A percentile compares a stretch with the other conserved stretches of the same genome.
Evolutionary conservation across 2,888 invertebrate genomes (phyloP).

Genomic region (Antitype chi): DNA sequence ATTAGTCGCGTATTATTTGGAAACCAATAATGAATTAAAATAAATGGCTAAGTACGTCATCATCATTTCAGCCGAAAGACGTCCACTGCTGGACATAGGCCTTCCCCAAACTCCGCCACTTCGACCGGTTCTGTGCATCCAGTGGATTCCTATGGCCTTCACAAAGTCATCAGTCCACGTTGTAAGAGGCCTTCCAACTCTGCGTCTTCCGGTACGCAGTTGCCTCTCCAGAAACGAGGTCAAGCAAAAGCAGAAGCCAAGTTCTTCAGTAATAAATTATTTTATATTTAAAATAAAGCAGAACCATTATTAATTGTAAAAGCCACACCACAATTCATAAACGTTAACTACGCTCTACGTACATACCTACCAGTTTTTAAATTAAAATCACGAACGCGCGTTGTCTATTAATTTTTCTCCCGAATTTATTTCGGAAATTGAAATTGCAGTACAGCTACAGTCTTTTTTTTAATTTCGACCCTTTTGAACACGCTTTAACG

Average conservation of each 20-base stretch:
- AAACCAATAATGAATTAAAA: neutral
- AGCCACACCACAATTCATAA: neutral
- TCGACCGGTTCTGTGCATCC: no score
- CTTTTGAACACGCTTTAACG: slow-evolving; percentile 46
- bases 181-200: no score
- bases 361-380: slow-evolving; percentile 15
- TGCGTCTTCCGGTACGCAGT: no score
- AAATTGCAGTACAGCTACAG: slow-evolving; percentile 24
- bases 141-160: no score
- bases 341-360: neutral
- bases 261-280: neutral
- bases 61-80: no score
- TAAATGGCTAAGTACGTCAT: neutral
- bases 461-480: slow-evolving; percentile 44
- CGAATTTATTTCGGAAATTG: slow-evolving; percentile 34
- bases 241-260: no score
- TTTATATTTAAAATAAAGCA: neutral
- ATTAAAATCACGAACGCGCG: slow-evolving; percentile 32
- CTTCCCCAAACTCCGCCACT: no score
- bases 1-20: neutral
- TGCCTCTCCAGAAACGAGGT: no score
- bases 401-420: slow-evolving; percentile 40
- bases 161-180: no score
- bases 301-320: neutral
- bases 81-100: no score